Conservation (phyloP, 2,888 invertebrate genomes). For the Helicoverpa assulta region DNA sequence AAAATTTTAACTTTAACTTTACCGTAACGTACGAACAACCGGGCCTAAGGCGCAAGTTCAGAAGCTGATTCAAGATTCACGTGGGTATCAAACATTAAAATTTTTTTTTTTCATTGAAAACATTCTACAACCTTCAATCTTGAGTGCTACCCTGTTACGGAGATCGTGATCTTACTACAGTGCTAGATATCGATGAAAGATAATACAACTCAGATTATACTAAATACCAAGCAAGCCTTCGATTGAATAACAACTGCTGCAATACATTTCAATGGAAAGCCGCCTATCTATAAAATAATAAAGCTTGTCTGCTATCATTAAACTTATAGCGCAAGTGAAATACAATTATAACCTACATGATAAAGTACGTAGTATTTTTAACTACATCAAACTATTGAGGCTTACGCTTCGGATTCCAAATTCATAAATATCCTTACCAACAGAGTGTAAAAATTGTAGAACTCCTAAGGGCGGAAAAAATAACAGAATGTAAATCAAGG, state of each 20-base stretch:
- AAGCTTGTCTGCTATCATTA: background rate
- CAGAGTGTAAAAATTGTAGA: no score
- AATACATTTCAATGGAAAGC: constrained; percentile 2
- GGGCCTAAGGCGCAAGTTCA: background rate
- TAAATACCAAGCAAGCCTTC: background rate
- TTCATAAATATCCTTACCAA: constrained; percentile 26
- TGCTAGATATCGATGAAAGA: background rate
- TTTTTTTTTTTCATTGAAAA: no score
- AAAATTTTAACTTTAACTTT: no score
- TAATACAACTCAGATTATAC: background rate
- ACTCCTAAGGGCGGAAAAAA: constrained; percentile 14
- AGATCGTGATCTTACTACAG: background rate
- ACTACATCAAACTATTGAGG: constrained; percentile 18
- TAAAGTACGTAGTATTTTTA: constrained; percentile 4
- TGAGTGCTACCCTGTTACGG: background rate
- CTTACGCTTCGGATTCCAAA: constrained; percentile 6
- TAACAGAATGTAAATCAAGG: constrained; percentile 3
- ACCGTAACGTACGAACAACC: no score
- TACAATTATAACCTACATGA: background rate
- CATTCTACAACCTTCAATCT: no score
- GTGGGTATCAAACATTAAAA: background rate
- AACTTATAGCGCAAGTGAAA: background rate
- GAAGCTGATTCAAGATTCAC: background rate
- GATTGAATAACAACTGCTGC: background rate
- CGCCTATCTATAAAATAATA: background rate